Evolutionary conservation across 2,113 vertebrate species (phyloP), one percentile per base, ranked within the genome.

Genomic region (Mystacornis crossleyi): DNA sequence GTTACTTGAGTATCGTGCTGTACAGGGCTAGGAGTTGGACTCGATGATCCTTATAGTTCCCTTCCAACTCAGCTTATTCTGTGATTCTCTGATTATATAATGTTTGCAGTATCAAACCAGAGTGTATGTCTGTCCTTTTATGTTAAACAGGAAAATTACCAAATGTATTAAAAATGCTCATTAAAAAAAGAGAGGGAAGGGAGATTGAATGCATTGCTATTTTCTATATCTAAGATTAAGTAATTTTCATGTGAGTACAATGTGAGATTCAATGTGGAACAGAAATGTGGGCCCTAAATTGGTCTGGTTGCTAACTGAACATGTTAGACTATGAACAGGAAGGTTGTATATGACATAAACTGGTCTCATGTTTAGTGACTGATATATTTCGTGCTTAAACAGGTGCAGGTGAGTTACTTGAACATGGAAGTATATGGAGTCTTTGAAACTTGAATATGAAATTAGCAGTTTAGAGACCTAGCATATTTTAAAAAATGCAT

Each of bases 141-240:
- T 55, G 9, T 42, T 85, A 79, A 90, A 87, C 0, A 5, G 31
- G 21, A 62, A 57, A 70, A 65, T 31, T 55, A 66, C 14, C 12
- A 57, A 51, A 61, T 1, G 0, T 12, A 55, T 72, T 9, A 19
- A 51, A 65, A 73, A 29, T 69, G 15, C 48, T 60, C 5, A 2
- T 8, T 50, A 10, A 5, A 21, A 57, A 55, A 61, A 53, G 20
- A 8, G 5, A 1, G 2, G 6, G 8, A 7, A 6, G 1, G 6
- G 17, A 6, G 3, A 23, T n/a, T 42, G 29, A 67, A 54, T 62
- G 17, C 7, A 3, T 57, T 58, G 19, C 12, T 66, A 2, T 80
- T 82, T 62, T 75, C 19, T 43, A 0, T 64, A 25, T 25, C 20
- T 71, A 19, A 54, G 25, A 67, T 25, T 11, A 82, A 54, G 12